Evolutionary conservation across 1,140 invertebrate genomes (phyloP), one percentile per base, ranked within the genome.

Genomic region (Pseudomyrmex flavicornis): DNA sequence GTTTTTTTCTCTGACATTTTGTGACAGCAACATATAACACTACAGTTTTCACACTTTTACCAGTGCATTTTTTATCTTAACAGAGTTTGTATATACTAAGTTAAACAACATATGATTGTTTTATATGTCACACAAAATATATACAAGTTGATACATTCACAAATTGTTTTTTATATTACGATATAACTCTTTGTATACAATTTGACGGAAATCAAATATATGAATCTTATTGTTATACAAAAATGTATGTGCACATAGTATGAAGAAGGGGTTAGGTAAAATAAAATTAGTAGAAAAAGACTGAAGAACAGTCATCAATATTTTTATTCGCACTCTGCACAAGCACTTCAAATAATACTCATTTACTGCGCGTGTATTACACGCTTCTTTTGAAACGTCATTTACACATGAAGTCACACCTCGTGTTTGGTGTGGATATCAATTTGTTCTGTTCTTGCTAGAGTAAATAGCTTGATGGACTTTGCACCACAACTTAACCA

Each of bases 1-100:
- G 72, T 84, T 75, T 69, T 72, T 77, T 20, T 88, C 12, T 90
- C 91, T 50, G 77, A 48, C 89, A 90, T 90, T 83, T 83, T 89
- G 17, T n/a, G 15, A 12, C 26, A 61, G 2, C 50, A 15, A 56
- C 12, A 22, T 69, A 9, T 26, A 50, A 50, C 12, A 59, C 56
- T 13, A 13, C 4, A 17, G 12, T 79, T 70, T 46, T 35, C 15
- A 56, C 46, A 56, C 10, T 22, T 69, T 68, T 59, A 79, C 35
- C 7, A 35, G 5, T 35, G 35, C 35, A 35, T 5, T 35, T 35
- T 35, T 35, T 35, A 35, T 35, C 35, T 35, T 7, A 35, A 35
- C 35, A 35, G 5, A 35, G 5, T 35, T 35, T 35, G 35, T 35
- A 35, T 35, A 35, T 35, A 35, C 5, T 7, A 35, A 35, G 35